phyloP scores from a whole-genome alignment of 2,113 vertebrate species.

The Siphamia tubifer region DNA sequence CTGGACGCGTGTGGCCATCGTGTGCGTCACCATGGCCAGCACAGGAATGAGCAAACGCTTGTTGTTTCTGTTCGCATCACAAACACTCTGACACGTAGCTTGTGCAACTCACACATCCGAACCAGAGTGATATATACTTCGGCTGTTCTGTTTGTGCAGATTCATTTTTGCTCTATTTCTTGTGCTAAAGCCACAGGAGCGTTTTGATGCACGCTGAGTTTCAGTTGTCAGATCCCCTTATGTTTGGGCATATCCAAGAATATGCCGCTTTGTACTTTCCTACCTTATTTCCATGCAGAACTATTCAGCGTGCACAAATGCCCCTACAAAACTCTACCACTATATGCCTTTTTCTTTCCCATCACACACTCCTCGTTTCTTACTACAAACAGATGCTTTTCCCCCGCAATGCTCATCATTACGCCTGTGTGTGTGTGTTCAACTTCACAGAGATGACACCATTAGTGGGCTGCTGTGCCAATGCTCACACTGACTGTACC shows the following conservation, averaged over 20 bases:
- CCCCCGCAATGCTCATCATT: slow-evolving; percentile 2
- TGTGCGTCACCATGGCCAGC: slow-evolving; percentile 27
- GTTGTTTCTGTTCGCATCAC: slow-evolving; percentile 30
- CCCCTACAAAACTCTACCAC: neutral
- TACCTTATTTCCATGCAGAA: slow-evolving; percentile 7
- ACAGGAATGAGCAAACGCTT: slow-evolving; percentile 17
- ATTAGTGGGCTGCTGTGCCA: slow-evolving; percentile 20
- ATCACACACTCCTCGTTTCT: slow-evolving; percentile 12
- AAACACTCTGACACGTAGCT: slow-evolving; percentile 15
- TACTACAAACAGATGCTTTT: slow-evolving; percentile 31
- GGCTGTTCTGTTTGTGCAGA: neutral
- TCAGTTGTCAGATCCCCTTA: slow-evolving; percentile 22
- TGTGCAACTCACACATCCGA: slow-evolving; percentile 5
- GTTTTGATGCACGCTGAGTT: slow-evolving; percentile 7
- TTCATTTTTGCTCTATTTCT: neutral
- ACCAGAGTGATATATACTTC: neutral
- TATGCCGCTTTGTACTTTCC: slow-evolving; percentile 10
- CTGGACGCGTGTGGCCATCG: neutral
- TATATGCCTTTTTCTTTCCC: slow-evolving; percentile 8
- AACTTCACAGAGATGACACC: slow-evolving; percentile 48
- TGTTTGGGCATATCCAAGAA: slow-evolving; percentile 35
- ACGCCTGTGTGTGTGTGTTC: slow-evolving; percentile 26
- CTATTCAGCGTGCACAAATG: slow-evolving; percentile 7
- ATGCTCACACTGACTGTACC: slow-evolving; percentile 12
- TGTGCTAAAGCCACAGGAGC: neutral